Evolutionary conservation across 2,797 vertebrate genomes (phyloP), one percentile per base, ranked within the genome.

Genomic region (Amazonetta brasiliensis): DNA sequence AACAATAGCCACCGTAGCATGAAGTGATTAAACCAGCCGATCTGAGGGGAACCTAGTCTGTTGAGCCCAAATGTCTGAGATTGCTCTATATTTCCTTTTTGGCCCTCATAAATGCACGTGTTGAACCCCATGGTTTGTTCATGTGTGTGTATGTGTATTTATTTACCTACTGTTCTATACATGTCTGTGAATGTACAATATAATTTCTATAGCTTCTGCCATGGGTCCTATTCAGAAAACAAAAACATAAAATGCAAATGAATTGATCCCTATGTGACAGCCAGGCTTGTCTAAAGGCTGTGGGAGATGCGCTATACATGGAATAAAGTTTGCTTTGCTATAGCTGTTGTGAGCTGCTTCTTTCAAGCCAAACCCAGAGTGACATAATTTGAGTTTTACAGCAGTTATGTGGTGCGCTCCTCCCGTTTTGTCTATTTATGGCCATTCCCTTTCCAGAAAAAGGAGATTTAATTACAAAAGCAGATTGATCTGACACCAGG

Each of bases 401-500:
- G 89, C 33, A 84, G 84, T 41, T 13, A 9, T 9, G 30, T 0
- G 0, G 35, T 3, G 22, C 0, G 12, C 33, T 64, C 39, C 52
- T 69, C 69, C 30, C 30, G 28, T 26, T 68, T 89, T 71, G 25
- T 46, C 62, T 86, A 75, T 95, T 88, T 75, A 48, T 52, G 75
- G 79, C 50, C n/a, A 3, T 78, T 72, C 30, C 55, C 41, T 69
- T 67, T 31, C n/a, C 59, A 87, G 84, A 60, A 79, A 84, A 22
- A 95, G 92, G 86, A 84, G 84, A 83, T 90, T 90, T 92, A 26
- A 73, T 23, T 8, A 52, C 52, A 80, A 63, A 43, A 91, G 87
- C 71, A 82, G 91, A 63, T 92, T 91, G 85, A 48, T 85, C 35
- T 64, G 83, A 69, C 91, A 94, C 91, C 87, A 73, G 37, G 91